Conservation (phyloP, 2,113 vertebrate species). For the Leucosticte australis region DNA sequence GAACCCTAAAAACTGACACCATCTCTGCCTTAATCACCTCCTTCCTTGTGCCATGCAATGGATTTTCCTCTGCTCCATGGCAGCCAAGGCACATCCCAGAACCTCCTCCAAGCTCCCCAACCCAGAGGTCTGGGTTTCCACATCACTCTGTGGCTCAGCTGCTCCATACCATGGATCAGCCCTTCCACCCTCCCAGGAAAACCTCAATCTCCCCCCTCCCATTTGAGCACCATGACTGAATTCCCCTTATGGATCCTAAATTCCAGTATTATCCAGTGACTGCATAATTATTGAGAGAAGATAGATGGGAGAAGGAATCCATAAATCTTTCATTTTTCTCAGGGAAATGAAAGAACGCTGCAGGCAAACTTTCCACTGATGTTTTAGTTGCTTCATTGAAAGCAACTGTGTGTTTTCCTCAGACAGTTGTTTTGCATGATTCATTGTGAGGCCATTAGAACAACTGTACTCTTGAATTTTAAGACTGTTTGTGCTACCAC, state of each 20-base stretch:
- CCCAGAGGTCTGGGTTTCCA: background rate
- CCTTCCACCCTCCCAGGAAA: background rate
- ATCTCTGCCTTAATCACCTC: background rate
- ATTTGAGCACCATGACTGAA: background rate
- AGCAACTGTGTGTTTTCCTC: conserved; percentile 30
- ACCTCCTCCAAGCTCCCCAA: background rate
- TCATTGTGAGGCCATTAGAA: conserved; percentile 2
- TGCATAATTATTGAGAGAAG: background rate
- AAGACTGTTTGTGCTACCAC: background rate
- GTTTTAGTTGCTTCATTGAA: conserved; percentile 25
- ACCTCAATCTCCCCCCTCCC: background rate
- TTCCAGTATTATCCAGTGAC: background rate
- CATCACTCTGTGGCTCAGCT: background rate
- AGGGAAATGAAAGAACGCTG: conserved; percentile 1
- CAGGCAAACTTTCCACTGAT: conserved; percentile 29
- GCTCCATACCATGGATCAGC: background rate
- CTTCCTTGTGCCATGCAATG: background rate
- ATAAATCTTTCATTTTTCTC: background rate
- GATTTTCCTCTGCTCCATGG: background rate
- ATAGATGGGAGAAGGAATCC: background rate
- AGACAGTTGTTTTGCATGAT: conserved; percentile 20
- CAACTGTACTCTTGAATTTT: background rate
- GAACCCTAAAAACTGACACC: background rate
- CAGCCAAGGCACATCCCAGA: background rate
- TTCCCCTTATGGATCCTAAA: background rate